Evolutionary conservation across 1,140 invertebrate genomes (phyloP).

Genomic region (Hermetia illucens): DNA sequence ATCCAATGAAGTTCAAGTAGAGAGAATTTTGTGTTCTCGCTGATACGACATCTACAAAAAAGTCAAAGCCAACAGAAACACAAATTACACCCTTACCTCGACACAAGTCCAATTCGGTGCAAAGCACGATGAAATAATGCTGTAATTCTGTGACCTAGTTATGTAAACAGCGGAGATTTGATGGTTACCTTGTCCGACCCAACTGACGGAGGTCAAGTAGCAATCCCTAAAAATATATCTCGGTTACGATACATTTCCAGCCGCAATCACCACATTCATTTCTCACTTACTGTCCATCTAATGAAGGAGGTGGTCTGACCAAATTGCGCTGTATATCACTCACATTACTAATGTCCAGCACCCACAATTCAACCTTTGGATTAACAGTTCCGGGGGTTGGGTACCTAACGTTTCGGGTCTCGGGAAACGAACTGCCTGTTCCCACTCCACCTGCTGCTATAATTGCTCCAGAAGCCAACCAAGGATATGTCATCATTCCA

Average conservation of each 20-base stretch:
- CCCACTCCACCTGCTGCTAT: constrained; percentile 31
- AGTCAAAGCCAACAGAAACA: not conserved
- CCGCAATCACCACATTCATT: not conserved
- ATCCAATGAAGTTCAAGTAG: too few species aligned
- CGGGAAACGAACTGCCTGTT: constrained; percentile 45
- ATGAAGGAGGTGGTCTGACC: constrained; percentile 50
- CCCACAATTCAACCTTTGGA: constrained; percentile 64
- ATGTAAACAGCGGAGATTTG: constrained; percentile 78
- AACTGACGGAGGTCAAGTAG: constrained; percentile 80
- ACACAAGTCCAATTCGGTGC: constrained; percentile 65
- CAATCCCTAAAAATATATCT: constrained; percentile 60
- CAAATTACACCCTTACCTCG: constrained; percentile 42
- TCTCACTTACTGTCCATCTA: constrained; percentile 53
- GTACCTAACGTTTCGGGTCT: constrained; percentile 58
- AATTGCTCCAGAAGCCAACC: constrained; percentile 44
- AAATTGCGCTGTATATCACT: constrained; percentile 42
- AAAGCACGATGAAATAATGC: constrained; percentile 63
- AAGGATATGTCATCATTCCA: constrained; percentile 57
- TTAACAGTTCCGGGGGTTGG: constrained; percentile 74
- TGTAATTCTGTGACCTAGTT: constrained; percentile 79
- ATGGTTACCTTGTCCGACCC: constrained; percentile 54
- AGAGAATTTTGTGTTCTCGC: constrained; percentile 1
- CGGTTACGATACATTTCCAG: too few species aligned
- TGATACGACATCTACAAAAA: not conserved
- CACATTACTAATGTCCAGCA: constrained; percentile 58